Evolutionary conservation across 2,888 invertebrate genomes (phyloP).

Genomic region (Leptopterna dolabrata): DNA sequence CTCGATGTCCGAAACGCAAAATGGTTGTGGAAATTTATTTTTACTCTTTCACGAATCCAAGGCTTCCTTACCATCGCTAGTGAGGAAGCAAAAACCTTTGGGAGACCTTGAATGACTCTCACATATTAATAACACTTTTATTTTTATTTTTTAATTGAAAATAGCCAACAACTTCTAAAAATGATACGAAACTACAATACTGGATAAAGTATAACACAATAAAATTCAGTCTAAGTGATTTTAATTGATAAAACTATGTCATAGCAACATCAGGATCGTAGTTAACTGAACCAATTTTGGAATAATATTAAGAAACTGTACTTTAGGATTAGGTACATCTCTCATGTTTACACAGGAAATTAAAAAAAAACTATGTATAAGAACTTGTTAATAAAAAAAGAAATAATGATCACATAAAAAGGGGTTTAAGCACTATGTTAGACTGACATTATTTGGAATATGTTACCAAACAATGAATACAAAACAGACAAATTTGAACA

Average conservation of each 20-base stretch:
- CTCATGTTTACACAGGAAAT: not conserved
- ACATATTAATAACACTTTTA: conserved; percentile 11
- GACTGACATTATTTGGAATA: not conserved
- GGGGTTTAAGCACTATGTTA: not conserved
- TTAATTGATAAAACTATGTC: conserved; percentile 12
- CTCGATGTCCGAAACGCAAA: too few species aligned
- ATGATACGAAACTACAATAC: conserved; percentile 38
- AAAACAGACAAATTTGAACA: not conserved
- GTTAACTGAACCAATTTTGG: not conserved
- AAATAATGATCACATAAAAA: not conserved
- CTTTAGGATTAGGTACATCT: not conserved
- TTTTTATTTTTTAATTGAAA: conserved; percentile 41
- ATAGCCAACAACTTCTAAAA: conserved; percentile 50
- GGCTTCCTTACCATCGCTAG: too few species aligned
- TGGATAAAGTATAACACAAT: conserved; percentile 43
- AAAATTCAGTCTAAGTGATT: conserved; percentile 46
- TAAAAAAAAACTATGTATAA: not conserved
- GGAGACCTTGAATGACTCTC: not conserved
- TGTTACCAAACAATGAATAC: not conserved
- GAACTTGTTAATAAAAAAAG: conserved; percentile 13
- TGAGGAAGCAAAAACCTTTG: too few species aligned
- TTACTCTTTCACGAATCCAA: too few species aligned
- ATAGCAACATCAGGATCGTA: not conserved
- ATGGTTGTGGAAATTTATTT: too few species aligned
- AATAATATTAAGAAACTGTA: not conserved